A percentile compares a stretch with the other conserved stretches of the same genome.
Evolutionary conservation across 2,797 vertebrate species (phyloP).

Genomic region (Bufotes viridis): DNA sequence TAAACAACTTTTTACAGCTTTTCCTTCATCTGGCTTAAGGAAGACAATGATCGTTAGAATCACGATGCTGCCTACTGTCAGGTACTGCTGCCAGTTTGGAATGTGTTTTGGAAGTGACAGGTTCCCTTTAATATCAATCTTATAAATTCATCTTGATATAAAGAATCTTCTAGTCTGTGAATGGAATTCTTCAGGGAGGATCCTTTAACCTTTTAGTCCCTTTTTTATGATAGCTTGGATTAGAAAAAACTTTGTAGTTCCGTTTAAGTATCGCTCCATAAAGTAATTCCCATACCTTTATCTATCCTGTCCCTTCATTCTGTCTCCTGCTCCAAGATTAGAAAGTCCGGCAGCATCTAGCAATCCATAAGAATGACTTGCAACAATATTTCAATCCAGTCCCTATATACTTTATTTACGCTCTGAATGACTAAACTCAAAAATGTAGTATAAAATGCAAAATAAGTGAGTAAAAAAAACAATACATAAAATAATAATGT

Average conservation of each 20-base stretch:
- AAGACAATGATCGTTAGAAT: too few relatives aligned
- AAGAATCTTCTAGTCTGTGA: not conserved
- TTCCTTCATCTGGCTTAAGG: too few relatives aligned
- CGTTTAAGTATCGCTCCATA: not conserved
- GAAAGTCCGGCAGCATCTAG: not conserved
- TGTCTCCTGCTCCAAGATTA: not conserved
- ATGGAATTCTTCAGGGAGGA: not conserved
- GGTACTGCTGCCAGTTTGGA: too few relatives aligned
- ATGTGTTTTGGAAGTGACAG: too few relatives aligned
- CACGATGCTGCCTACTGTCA: too few relatives aligned
- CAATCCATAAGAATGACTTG: not conserved
- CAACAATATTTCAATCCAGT: not conserved
- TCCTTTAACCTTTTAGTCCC: not conserved
- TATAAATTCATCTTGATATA: not conserved
- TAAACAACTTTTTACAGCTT: too few relatives aligned
- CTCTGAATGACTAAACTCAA: not conserved
- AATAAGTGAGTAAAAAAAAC: not conserved
- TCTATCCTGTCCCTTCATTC: not conserved
- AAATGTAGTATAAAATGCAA: not conserved
- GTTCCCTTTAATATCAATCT: too few relatives aligned
- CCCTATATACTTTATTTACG: not conserved
- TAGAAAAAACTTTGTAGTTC: slow-evolving; percentile 4
- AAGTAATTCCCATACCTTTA: slow-evolving; percentile 7
- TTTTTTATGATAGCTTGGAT: not conserved
- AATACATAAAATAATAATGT: not conserved